Conservation (phyloP, 2,888 invertebrate species). For the Hyposoter didymator region DNA sequence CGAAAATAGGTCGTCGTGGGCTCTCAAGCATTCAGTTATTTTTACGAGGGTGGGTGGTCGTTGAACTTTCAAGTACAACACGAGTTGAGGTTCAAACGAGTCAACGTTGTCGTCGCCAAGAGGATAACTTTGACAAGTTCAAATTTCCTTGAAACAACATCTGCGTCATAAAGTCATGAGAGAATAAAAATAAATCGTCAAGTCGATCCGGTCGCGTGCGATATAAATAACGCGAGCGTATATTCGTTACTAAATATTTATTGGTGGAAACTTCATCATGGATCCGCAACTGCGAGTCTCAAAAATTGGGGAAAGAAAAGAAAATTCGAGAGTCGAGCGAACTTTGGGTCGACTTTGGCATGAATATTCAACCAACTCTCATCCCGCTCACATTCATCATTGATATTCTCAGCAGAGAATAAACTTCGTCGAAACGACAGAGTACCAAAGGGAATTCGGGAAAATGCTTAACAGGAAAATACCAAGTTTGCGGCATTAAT, state of each 20-base stretch:
- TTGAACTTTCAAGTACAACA: constrained; percentile 29
- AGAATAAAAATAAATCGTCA: constrained; percentile 1
- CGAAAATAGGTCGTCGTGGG: not conserved
- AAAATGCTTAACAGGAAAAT: constrained; percentile 11
- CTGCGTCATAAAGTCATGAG: not conserved
- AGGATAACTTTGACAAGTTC: not conserved
- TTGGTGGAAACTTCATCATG: not conserved
- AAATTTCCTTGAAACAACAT: not conserved
- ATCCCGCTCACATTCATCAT: constrained; percentile 16
- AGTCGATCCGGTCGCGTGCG: constrained; percentile 15
- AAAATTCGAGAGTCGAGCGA: not conserved
- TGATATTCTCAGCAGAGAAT: constrained; percentile 12
- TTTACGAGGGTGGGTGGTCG: not conserved
- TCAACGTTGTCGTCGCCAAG: not conserved
- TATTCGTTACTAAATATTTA: constrained; percentile 34
- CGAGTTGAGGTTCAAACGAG: constrained; percentile 6
- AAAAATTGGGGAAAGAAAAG: not conserved
- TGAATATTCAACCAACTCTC: constrained; percentile 40
- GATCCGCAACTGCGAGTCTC: not conserved
- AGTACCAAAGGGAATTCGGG: constrained; percentile 2
- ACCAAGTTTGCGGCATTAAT: constrained; percentile 4
- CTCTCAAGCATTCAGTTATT: not conserved
- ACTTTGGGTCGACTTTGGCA: not conserved
- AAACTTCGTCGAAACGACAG: not conserved
- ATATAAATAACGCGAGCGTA: constrained; percentile 9